Evolutionary conservation across 1,140 invertebrate genomes (phyloP), one percentile per base, ranked within the genome.

Genomic region (Palaemon carinicauda): DNA sequence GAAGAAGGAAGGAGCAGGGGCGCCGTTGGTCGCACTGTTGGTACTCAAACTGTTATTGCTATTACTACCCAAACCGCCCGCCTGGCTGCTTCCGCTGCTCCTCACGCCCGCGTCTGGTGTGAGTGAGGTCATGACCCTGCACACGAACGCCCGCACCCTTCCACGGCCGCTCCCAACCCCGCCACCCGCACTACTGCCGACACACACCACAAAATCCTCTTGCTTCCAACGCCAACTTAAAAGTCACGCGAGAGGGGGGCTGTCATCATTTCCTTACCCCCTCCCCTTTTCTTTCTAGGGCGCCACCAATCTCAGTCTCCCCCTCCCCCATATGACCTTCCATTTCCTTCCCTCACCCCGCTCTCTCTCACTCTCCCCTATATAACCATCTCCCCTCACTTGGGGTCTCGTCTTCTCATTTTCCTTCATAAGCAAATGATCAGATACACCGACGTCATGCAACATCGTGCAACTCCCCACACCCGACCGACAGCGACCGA

Each of bases 111-210:
- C 83, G 83, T 75, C 83, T 65, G 83, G 50, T 53, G 73, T 86
- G 60, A 80, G 83, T 27, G 83, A 86, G 83, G 83, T 86, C 83
- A 86, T 86, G 83, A 80, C 83, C 83, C 33, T 71, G 51, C 82
- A 75, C 69, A 29, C 80, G 33, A 74, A 31, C 54, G 41, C 77
- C 60, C 84, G 17, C 77, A 65, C 78, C 75, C 75, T 52, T 27
- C 82, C 73, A 53, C 71, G 31, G 75, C 82, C 77, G 27, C 29
- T 73, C 75, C 82, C 75, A 41, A 78, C 75, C 82, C 75, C 56
- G 56, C 82, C 75, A 54, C 54, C 33, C 53, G 53, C 82, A 27
- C 74, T 79, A 78, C 82, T 85, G 82, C 54, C 75, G 41, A 24
- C 27, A 24, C 69, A 24, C 69, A 17, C 69, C 27, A 24, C 69